These are phyloP conservation scores for Tenthredo amoena DNA, from an alignment of 2,888 invertebrate genomes.

Conservation along the genomic window DNA sequence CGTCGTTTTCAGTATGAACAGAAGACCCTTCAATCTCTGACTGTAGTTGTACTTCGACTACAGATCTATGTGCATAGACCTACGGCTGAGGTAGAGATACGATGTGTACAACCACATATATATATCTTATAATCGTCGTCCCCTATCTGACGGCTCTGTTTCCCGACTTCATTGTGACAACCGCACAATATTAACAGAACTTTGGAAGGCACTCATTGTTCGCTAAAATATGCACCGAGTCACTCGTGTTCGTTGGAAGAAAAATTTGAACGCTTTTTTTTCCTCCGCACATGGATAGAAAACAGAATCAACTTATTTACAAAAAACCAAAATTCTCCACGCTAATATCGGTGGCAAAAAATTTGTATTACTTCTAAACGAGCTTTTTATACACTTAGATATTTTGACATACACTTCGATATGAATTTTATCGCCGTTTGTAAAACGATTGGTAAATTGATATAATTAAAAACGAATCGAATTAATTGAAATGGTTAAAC, in stretches of 20 bases:
- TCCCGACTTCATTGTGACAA: slow-evolving; percentile 67
- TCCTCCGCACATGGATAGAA: not conserved
- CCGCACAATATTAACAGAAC: slow-evolving; percentile 50
- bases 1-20: not conserved
- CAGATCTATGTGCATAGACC: not conserved
- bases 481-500: too few relatives aligned
- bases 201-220: slow-evolving; percentile 40
- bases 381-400: too few relatives aligned
- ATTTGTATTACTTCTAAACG: too few relatives aligned
- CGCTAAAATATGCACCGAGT: slow-evolving; percentile 45
- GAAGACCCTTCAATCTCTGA: not conserved
- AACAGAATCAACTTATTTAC: too few relatives aligned
- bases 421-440: too few relatives aligned
- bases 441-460: too few relatives aligned
- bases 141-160: slow-evolving; percentile 68
- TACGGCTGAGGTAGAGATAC: not conserved
- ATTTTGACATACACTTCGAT: too few relatives aligned
- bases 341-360: too few relatives aligned
- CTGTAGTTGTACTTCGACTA: not conserved
- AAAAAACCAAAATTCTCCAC: too few relatives aligned
- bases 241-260: slow-evolving; percentile 42
- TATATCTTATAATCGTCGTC: slow-evolving; percentile 40
- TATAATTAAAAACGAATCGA: too few relatives aligned
- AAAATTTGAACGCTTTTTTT: slow-evolving; percentile 21
- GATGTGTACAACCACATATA: not conserved